Conservation (phyloP, 2,113 vertebrate genomes). For the Sturnira hondurensis region DNA sequence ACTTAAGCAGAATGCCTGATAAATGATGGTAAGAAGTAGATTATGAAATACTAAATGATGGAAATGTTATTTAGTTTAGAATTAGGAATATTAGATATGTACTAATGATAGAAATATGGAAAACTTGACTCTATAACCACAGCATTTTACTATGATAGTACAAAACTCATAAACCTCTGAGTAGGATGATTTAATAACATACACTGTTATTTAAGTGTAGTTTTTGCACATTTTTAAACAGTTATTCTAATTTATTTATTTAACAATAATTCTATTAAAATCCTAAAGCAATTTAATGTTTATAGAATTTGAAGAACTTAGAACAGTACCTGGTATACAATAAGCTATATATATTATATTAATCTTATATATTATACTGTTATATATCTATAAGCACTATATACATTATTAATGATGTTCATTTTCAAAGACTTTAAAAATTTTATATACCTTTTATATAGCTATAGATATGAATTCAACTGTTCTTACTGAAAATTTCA, state of each 20-base stretch:
- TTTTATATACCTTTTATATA: neutral
- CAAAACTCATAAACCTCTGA: neutral
- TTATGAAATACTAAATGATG: neutral
- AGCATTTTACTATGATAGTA: neutral
- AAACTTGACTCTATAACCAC: neutral
- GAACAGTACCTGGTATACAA: neutral
- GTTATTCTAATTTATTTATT: neutral
- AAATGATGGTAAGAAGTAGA: neutral
- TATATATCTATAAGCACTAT: neutral
- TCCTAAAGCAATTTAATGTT: neutral
- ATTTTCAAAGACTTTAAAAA: neutral
- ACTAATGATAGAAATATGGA: neutral
- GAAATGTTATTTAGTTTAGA: neutral
- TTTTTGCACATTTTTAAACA: neutral
- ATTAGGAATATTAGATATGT: neutral
- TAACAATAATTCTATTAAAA: neutral
- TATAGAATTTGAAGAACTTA: neutral
- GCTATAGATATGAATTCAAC: neutral
- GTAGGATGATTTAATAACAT: neutral
- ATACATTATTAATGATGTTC: neutral
- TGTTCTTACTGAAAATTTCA: neutral
- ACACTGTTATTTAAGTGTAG: neutral
- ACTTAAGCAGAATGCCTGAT: neutral
- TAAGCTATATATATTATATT: neutral
- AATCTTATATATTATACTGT: neutral